Conservation (phyloP, 1,140 invertebrate genomes). For the Aphaenogaster floridana region DNA sequence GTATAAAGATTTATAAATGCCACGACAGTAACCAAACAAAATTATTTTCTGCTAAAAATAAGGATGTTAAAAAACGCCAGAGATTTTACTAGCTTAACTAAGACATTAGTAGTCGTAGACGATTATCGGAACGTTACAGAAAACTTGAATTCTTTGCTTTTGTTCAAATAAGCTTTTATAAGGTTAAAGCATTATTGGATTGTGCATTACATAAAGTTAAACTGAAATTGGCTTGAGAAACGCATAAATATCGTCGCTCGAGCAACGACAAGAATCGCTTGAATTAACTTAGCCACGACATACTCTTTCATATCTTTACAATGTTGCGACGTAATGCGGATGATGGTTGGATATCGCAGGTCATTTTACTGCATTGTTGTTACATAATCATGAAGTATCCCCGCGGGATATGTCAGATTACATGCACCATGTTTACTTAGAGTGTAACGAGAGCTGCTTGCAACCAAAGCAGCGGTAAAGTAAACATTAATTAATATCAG, state of each 20-base stretch:
- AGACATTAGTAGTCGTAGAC: neutral
- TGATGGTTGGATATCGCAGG: neutral
- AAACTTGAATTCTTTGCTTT: neutral
- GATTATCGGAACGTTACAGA: neutral
- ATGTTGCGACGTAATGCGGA: neutral
- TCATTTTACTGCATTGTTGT: conserved; percentile 47
- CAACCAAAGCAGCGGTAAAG: neutral
- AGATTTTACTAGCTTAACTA: neutral
- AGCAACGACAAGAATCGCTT: neutral
- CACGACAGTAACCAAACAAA: neutral
- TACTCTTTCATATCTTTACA: neutral
- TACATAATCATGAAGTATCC: conserved; percentile 41
- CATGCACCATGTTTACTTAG: conserved; percentile 16
- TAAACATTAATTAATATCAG: conserved; percentile 58
- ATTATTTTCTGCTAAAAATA: neutral
- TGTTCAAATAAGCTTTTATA: conserved; percentile 1
- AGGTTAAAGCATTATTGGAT: neutral
- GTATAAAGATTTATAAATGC: neutral
- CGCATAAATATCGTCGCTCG: neutral
- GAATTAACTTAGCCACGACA: neutral
- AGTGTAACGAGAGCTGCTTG: conserved; percentile 31
- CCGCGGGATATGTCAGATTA: conserved; percentile 36
- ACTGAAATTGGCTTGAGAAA: neutral
- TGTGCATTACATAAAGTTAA: neutral
- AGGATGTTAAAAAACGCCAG: neutral